Percentiles rank a stretch among this genome's conserved stretches.
Conservation (phyloP, 2,888 invertebrate species). For the Lithophane ornitopus region DNA sequence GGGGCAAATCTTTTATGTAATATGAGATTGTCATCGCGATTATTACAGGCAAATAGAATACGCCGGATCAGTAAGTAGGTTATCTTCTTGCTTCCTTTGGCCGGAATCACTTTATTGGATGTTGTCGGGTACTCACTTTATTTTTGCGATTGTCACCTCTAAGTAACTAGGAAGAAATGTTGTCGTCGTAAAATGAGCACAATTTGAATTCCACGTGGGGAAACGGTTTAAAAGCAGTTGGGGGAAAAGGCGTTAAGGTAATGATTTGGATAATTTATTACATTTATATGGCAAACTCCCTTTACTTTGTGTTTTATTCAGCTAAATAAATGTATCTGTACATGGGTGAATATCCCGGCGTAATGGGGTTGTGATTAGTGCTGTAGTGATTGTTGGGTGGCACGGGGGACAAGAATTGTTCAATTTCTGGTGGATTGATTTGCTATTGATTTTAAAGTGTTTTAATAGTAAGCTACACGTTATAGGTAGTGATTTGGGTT, state of each 20-base stretch:
- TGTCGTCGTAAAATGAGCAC: slow-evolving; percentile 32
- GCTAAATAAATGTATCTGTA: slow-evolving; percentile 17
- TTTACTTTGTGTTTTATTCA: slow-evolving; percentile 26
- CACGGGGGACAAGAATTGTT: too few species aligned
- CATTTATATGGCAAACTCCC: slow-evolving; percentile 39
- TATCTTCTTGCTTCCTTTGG: slow-evolving; percentile 89
- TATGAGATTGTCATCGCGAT: slow-evolving; percentile 91
- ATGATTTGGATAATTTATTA: slow-evolving; percentile 58
- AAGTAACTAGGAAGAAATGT: slow-evolving; percentile 60
- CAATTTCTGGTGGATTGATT: too few species aligned
- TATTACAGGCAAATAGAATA: slow-evolving; percentile 91
- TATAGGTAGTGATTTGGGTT: too few species aligned
- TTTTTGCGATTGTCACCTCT: slow-evolving; percentile 74
- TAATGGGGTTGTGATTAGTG: too few species aligned
- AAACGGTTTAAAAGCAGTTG: slow-evolving; percentile 49
- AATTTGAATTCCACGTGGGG: slow-evolving; percentile 53
- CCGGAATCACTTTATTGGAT: slow-evolving; percentile 88
- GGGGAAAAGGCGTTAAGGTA: slow-evolving; percentile 51
- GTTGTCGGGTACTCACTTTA: slow-evolving; percentile 78
- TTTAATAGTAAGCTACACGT: too few species aligned
- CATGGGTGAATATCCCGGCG: too few species aligned
- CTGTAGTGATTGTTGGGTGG: too few species aligned
- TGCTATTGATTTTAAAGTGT: too few species aligned
- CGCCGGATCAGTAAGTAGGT: slow-evolving; percentile 90
- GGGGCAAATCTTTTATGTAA: slow-evolving; percentile 91